Base-by-base conservation (phyloP, 35 echinoderm and acorn worm genomes). In the Strongylocentrotus purpuratus region DNA sequence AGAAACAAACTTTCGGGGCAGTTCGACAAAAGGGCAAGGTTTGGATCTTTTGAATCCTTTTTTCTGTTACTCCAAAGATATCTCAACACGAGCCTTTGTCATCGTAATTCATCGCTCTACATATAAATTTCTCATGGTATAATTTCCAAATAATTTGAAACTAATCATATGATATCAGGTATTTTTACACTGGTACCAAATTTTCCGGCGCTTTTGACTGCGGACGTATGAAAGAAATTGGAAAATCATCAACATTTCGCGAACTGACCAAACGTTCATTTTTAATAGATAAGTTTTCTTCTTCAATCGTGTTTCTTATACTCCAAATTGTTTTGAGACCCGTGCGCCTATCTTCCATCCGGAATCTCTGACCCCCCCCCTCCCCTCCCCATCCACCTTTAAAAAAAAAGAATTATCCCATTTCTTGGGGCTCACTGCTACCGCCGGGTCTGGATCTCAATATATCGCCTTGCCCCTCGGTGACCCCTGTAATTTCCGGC, bases 401-500 rank as follows among this genome's bases (percentile, higher is more conserved):
- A 12, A 59, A 59, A 59, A 41, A 41, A 3, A 41, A 2, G 17
- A 59, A 59, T 14, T 59, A 59, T 18, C 65, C 65, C 20, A n/a
- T 28, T 78, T 78, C 65, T 78, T n/a, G 20, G 20, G 65, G 25
- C 25, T 78, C 65, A 78, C 2, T 78, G 65, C 65, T 78, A 22
- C 18, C 25, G 8, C 25, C 28, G 22, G 65, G 65, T 89, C 87
- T 89, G 17, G 87, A 28, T 89, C 33, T 33, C 18, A 31, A 89
- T 89, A 41, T 31, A 89, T 89, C 87, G 87, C 87, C 87, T 89
- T 89, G 87, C 87, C 87, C 87, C 41, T 46, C 45, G 12, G 14
- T 89, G 87, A 89, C 87, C 87, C 87, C 32, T 89, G 87, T 89
- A 89, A 89, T 89, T 89, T 89, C 87, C 87, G 87, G 87, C 87